A percentile compares a stretch with the other conserved stretches of the same genome.
phyloP scores from a whole-genome alignment of 2,113 vertebrate species.

The Corythaixoides concolor region DNA sequence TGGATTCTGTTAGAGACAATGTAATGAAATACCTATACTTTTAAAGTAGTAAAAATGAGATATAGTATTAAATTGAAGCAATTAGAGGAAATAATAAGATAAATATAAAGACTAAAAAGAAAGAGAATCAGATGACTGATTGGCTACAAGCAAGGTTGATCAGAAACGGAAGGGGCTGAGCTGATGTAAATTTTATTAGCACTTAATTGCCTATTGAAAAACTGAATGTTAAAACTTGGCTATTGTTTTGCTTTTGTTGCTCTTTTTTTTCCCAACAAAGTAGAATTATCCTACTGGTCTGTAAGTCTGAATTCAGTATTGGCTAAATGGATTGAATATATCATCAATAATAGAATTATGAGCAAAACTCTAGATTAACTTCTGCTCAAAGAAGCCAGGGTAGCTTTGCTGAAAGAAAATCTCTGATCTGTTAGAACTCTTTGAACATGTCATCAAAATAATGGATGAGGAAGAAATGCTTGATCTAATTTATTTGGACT shows the following conservation, averaged over 20 bases:
- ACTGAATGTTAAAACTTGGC: not conserved
- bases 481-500: conserved; percentile 19
- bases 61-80: not conserved
- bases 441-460: conserved; percentile 1
- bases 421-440: not conserved
- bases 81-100: not conserved
- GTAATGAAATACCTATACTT: not conserved
- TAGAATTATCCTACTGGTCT: not conserved
- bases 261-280: not conserved
- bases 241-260: not conserved
- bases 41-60: not conserved
- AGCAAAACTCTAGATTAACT: not conserved
- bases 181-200: not conserved
- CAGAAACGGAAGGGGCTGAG: not conserved
- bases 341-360: not conserved
- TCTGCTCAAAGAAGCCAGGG: not conserved
- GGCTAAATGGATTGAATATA: not conserved
- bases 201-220: not conserved
- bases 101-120: not conserved
- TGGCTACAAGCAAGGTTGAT: not conserved
- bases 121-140: not conserved
- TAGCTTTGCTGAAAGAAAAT: conserved; percentile 2
- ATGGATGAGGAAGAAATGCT: not conserved
- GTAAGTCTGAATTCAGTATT: not conserved
- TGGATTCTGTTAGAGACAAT: not conserved